Evolutionary conservation across 2,113 vertebrate species (phyloP), one percentile per base, ranked within the genome.

Genomic region (Hemiprocne comata): DNA sequence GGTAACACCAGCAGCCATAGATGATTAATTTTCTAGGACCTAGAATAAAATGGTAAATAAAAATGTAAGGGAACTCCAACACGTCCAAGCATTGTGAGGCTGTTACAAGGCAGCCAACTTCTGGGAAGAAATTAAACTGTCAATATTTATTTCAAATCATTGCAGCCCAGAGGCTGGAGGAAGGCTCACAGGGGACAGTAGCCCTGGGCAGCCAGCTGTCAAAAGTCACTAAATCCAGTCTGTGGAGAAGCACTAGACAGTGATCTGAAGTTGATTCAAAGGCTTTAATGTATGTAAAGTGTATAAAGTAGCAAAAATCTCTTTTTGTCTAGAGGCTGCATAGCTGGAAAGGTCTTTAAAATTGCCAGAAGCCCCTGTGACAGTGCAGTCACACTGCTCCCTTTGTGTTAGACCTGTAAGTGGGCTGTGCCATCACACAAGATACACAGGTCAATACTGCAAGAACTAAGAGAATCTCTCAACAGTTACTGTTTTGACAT

Each of bases 251-350:
- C 7, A 2, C 62, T 42, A 25, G 42, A 53, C 18, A 60, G 17
- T 2, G 5, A 21, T 3, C 29, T 33, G 48, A 17, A 69, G 60
- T 9, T 33, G 33, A 17, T 40, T 76, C 57, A 67, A 10, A 19
- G 17, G 15, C 31, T 69, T 60, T 13, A 50, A 18, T 1, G 1
- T 26, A 55, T 0, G 0, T 7, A 50, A 65, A 64, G 9, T 3
- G 13, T 6, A 18, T 9, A 44, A 84, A 16, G 54, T 24, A 65
- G 19, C 18, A 87, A 65, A 80, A 77, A 33, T 11, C 3, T 40
- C 11, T 14, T 16, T 20, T 34, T 17, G 51, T 44, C 44, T 33
- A 11, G 15, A 33, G 26, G 10, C n/a, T 14, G 2, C 31, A 13
- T 5, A 29, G 57, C 28, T 74, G 20, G 18, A 50, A 62, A 42